Conservation (phyloP, 1,140 invertebrate genomes). For the Drosophila takahashii region DNA sequence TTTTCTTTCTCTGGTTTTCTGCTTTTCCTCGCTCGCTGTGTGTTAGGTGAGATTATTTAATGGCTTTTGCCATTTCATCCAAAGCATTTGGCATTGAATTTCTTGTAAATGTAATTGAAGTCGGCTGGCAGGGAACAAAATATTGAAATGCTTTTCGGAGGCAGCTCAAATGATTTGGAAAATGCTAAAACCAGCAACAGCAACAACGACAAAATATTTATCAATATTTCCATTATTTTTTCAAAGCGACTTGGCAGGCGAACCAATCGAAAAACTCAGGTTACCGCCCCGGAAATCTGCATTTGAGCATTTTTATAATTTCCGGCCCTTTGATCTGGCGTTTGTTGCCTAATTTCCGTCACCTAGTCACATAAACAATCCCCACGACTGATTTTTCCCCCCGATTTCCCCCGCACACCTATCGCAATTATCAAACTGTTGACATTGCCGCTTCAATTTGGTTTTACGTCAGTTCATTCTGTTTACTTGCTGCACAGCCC, state of each 20-base stretch:
- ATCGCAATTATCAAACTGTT: conserved; percentile 73
- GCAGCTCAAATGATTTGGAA: conserved; percentile 44
- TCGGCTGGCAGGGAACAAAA: conserved; percentile 28
- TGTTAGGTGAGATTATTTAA: conserved; percentile 74
- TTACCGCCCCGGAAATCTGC: conserved; percentile 49
- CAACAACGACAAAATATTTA: background rate
- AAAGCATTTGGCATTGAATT: conserved; percentile 69
- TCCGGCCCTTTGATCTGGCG: conserved; percentile 26
- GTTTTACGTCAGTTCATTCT: conserved; percentile 71
- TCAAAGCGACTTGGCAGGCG: conserved; percentile 22
- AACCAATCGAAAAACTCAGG: conserved; percentile 13
- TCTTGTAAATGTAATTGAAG: conserved; percentile 76
- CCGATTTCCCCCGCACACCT: conserved; percentile 2
- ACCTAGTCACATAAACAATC: conserved; percentile 44
- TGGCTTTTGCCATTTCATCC: conserved; percentile 56
- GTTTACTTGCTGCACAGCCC: conserved; percentile 70
- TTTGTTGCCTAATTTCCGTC: conserved; percentile 76
- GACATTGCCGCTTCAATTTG: conserved; percentile 66
- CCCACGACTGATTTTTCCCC: background rate
- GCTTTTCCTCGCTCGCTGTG: conserved; percentile 34
- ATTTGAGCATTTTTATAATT: conserved; percentile 60
- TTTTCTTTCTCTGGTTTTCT: conserved; percentile 67
- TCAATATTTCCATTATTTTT: conserved; percentile 23
- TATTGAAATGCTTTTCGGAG: conserved; percentile 38
- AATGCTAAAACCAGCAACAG: conserved; percentile 35